phyloP scores from a whole-genome alignment of 1,140 invertebrate genomes.

The Antheraea pernyi region DNA sequence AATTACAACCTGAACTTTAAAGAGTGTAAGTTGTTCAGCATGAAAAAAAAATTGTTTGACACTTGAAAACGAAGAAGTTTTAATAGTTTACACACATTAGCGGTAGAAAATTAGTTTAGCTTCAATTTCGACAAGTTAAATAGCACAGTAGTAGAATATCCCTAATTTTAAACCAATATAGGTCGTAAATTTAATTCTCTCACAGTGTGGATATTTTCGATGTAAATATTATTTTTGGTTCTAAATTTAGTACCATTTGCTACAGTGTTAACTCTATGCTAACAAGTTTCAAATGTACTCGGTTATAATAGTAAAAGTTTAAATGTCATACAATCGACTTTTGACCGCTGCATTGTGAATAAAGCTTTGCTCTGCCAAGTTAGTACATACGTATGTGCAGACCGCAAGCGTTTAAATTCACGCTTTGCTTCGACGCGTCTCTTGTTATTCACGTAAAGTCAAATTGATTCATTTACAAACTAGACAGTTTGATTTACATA shows the following conservation, averaged over 20 bases:
- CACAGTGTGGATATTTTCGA: no score
- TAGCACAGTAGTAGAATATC: no score
- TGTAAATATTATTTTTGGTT: no score
- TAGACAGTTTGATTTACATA: not conserved
- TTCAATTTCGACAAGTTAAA: no score
- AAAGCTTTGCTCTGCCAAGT: not conserved
- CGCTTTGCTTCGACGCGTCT: constrained; percentile 28
- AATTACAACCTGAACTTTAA: constrained; percentile 34
- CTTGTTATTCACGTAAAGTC: constrained; percentile 26
- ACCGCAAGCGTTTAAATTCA: constrained; percentile 46
- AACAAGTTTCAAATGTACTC: not conserved
- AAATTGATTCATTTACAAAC: constrained; percentile 14
- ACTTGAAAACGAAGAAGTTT: no score
- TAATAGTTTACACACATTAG: no score
- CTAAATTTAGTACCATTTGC: no score
- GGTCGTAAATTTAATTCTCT: no score
- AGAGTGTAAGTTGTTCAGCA: constrained; percentile 17
- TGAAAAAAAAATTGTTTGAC: not conserved
- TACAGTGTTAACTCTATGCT: no score
- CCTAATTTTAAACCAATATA: no score
- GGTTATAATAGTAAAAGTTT: not conserved
- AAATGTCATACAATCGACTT: not conserved
- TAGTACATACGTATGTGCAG: constrained; percentile 19
- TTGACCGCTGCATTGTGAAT: not conserved
- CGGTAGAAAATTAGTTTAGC: no score